Conservation (phyloP, 2,888 invertebrate genomes). For the Nymphalis urticae region DNA sequence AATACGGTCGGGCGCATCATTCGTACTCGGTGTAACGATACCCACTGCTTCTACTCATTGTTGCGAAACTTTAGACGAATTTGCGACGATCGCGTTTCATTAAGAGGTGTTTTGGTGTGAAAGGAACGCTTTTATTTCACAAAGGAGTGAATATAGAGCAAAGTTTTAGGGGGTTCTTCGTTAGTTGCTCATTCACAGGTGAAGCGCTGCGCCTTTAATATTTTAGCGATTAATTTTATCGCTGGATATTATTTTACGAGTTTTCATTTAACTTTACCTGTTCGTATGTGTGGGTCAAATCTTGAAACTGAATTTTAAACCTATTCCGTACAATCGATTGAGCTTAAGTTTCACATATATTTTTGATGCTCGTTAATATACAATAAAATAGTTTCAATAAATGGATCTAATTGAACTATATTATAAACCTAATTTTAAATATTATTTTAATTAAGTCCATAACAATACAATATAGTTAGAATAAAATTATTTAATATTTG, state of each 20-base stretch:
- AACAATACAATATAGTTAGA: too few species aligned
- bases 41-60: slow-evolving; percentile 63
- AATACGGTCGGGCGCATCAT: slow-evolving; percentile 41
- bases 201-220: slow-evolving; percentile 47
- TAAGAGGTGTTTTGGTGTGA: slow-evolving; percentile 71
- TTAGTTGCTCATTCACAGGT: slow-evolving; percentile 72
- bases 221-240: slow-evolving; percentile 44
- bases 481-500: too few species aligned
- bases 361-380: too few species aligned
- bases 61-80: slow-evolving; percentile 76
- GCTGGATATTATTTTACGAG: not conserved
- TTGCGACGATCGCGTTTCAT: slow-evolving; percentile 76
- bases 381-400: too few species aligned
- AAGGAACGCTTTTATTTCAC: slow-evolving; percentile 71
- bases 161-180: slow-evolving; percentile 72
- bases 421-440: too few species aligned
- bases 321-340: too few species aligned
- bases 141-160: slow-evolving; percentile 68
- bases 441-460: too few species aligned
- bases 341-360: too few species aligned
- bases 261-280: too few species aligned
- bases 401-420: too few species aligned
- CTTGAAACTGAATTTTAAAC: too few species aligned
- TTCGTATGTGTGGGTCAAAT: too few species aligned
- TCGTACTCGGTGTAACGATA: slow-evolving; percentile 63